Base-by-base conservation (phyloP, 2,888 invertebrate species). In the Cephus nigrinus region DNA sequence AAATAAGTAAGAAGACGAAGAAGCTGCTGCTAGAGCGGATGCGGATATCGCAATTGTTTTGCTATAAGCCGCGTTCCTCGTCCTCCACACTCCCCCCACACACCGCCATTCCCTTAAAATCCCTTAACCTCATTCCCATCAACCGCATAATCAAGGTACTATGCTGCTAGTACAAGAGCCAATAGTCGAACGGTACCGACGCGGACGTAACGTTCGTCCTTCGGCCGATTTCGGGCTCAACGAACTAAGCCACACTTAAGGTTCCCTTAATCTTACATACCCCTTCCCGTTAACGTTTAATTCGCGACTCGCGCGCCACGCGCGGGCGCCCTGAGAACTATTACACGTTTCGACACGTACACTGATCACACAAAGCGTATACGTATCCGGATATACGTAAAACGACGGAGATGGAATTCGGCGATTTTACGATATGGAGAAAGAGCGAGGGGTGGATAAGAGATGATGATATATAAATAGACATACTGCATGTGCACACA, bases 101-200 rank as follows among this genome's bases (percentile, higher is more conserved):
- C 36, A 36, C 36, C 36, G 4, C 36, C 12, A 36, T 15, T 15
- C 1, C 23, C 40, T 55, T 23, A 23, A 55, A 55, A 23, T 55
- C 23, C 55, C 55, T 55, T 55, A 55, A 55, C 55, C 55, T 55
- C 55, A 23, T 55, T 55, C 23, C 55, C 55, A 55, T 23, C 9
- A 55, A 55, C 55, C 23, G 9, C 55, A 23, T 55, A 55, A 55
- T 79, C 81, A 78, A 83, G 86, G 87, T 89, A 89, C 88, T 87
- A 84, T 79, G 80, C 82, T 76, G 75, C 83, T 86, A 87, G 87
- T 88, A 88, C 87, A 87, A 90, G 87, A 85, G 88, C 88, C 84
- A 69, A 55, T 55, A 55, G 55, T 9, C 55, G 23, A 55, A 55
- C 55, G 55, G 55, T 23, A 23, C 55, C 9, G 55, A 55, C 23